Base-by-base conservation (phyloP, 2,797 vertebrate species). In the Orestias chungarensis region DNA sequence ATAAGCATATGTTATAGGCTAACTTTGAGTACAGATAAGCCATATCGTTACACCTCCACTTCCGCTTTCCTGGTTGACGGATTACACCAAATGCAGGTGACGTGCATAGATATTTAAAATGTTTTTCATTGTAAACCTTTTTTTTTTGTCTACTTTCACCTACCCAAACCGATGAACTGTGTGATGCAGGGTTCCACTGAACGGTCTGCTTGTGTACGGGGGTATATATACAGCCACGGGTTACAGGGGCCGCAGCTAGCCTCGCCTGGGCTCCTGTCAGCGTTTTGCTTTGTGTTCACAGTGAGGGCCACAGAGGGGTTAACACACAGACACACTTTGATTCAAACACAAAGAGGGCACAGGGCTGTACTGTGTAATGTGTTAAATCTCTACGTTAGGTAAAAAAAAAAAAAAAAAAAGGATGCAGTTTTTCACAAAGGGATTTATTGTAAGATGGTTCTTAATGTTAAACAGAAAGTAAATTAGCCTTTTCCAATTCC, bases 211-310 rank as follows among this genome's bases (percentile, higher is more conserved):
- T 77, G 87, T 70, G 52, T 78, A 78, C 78, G 86, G 91, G 92
- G 84, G 90, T 72, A 93, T 96, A 96, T 98, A 96, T 96, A 97
- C 95, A 95, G 92, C 77, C 72, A 47, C 14, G 73, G 79, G 83
- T 85, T 78, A 23, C 79, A 33, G 82, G 66, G 87, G 84, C 77
- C 70, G 54, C 86, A 87, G 68, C 74, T 79, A 74, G 80, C 87
- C 89, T 83, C 25, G 84, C 78, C 71, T 92, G 90, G 92, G 79
- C 89, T 89, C 91, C 82, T 64, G 96, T 98, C 97, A 99, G 97
- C 97, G 97, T 87, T 96, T 96, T 96, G 93, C 93, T 94, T 94
- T 97, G 96, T 96, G 93, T n/a, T 91, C 89, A 89, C 88, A 89
- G 64, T 68, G 90, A 90, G 94, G 95, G 94, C 94, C 92, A 85